Conservation (phyloP, 2,797 vertebrate genomes). For the Eulemur albifrons region DNA sequence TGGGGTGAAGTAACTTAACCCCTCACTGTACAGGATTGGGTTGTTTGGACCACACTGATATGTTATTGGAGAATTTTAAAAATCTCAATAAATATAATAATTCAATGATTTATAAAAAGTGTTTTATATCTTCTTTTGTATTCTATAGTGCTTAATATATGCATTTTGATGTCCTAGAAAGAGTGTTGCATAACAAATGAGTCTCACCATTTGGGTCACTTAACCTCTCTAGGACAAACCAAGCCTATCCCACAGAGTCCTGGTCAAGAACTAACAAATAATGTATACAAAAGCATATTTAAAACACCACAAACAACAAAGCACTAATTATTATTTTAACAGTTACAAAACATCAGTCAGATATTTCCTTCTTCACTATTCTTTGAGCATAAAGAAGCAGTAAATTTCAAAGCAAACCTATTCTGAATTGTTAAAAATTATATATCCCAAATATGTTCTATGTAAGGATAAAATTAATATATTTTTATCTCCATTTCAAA, state of each 20-base stretch:
- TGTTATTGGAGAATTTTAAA: not conserved
- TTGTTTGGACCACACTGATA: not conserved
- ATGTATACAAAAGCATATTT: not conserved
- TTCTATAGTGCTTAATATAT: not conserved
- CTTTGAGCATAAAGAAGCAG: not conserved
- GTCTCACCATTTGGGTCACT: not conserved
- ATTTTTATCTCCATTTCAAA: not conserved
- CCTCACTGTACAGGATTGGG: not conserved
- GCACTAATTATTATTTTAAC: not conserved
- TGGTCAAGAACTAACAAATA: not conserved
- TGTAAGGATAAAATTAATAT: not conserved
- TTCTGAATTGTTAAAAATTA: slow-evolving; percentile 3
- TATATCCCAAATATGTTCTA: not conserved
- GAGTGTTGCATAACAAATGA: not conserved
- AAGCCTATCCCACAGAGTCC: not conserved
- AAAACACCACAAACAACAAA: not conserved
- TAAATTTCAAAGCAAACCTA: not conserved
- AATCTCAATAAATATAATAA: not conserved
- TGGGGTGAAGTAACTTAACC: not conserved
- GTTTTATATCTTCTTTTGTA: not conserved
- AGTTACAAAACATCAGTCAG: not conserved
- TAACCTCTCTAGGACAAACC: not conserved
- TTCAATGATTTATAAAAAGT: not conserved
- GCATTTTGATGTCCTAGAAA: not conserved
- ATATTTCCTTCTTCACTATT: not conserved